Evolutionary conservation across 2,113 vertebrate species (phyloP), one percentile per base, ranked within the genome.

Genomic region (Barbus barbus): DNA sequence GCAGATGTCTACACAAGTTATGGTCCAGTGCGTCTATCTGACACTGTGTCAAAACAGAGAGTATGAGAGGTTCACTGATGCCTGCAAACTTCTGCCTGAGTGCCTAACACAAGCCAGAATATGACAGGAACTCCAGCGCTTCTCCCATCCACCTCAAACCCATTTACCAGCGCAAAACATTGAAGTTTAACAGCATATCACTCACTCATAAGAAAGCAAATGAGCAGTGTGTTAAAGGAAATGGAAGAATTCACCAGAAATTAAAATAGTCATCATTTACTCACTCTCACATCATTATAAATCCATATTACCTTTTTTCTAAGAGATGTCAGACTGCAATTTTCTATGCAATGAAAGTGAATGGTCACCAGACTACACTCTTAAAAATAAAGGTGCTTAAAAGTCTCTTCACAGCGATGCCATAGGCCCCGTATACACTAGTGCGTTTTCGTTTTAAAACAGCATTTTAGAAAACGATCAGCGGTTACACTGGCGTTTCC

Each of bases 21-120:
- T 53, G 83, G 75, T 41, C 77, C 60, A 71, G 24, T 78, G 83
- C 61, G 3, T 78, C 83, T 78, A 75, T 56, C 74, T 84, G 74
- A 67, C 83, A 78, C 33, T 26, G 48, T 78, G 63, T 71, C 83
- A 84, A 71, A 78, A 84, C 31, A 78, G 48, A 33, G 65, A 67
- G 75, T 58, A 78, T 71, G 75, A 84, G 69, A 67, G 31, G 9
- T 31, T 78, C 77, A 67, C 75, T 78, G 82, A 84, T 67, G 61
- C 61, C 63, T 58, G 61, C 14, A 84, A 84, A 78, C 83, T 78
- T 65, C 46, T 84, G 60, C 74, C 46, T 20, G 33, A 58, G 74
- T 44, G 16, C 61, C 20, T 78, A 58, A 78, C 83, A 38, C 74
- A 69, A 12, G 0, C 33, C 12, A 11, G n/a, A 53, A 51, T 67